Base-by-base conservation (phyloP, 2,797 vertebrate species). In the Molossus alvarezi region DNA sequence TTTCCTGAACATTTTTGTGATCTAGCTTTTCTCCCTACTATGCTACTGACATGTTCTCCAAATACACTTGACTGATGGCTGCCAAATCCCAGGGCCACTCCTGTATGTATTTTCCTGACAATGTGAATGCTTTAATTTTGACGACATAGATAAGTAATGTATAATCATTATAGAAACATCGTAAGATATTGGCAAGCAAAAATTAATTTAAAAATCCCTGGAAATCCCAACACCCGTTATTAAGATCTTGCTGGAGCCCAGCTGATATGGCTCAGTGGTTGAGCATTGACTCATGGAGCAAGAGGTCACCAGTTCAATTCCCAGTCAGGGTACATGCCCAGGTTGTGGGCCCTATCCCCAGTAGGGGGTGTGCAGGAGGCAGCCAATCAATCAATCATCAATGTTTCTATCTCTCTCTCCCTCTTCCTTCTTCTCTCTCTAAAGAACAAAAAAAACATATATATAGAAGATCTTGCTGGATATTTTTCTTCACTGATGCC, bases 401-500 rank as follows among this genome's bases (percentile, higher is more conserved):
- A 45, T 45, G 41, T 45, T 45, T 45, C 41, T 45, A 45, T 45
- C 41, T 45, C 41, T 45, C 41, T 45, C 41, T 45, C 41, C 41
- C 41, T 45, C 41, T 45, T 5, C 41, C 41, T 45, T 45, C 41
- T 6, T 45, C 41, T 45, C 41, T 45, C 41, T 45, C 41, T 45
- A 45, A 45, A 45, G 4, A 45, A 3, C 41, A 3, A 45, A 45
- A 3, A 45, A 45, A 45, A 45, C 41, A 45, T 45, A 45, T 45
- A 5, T 45, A 45, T 45, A 45, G 6, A 45, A 45, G 41, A 45
- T 55, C 55, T 94, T 91, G 62, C 55, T 91, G 64, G 48, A 53
- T 64, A 97, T 29, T 85, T 55, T 77, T 91, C 69, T 81, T 94
- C 58, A 82, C 17, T 57, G 14, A 37, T 83, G 29, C 25, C 51